These are phyloP conservation scores for Patiria miniata DNA, from an alignment of 35 echinoderm and acorn worm genomes.

Conservation along the genomic window DNA sequence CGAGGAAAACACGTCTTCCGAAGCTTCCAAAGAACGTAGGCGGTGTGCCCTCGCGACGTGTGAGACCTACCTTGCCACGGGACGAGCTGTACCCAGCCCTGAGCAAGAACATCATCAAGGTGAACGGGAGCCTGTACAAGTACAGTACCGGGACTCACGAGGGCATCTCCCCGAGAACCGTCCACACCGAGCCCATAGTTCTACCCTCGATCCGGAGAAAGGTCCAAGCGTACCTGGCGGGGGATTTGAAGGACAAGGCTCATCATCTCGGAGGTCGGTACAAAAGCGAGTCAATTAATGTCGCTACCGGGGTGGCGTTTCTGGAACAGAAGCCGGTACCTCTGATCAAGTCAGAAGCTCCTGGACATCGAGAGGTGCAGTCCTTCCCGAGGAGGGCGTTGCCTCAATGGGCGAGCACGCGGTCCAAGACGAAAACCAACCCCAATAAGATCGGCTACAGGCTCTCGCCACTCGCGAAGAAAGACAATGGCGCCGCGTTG, in stretches of 20 bases:
- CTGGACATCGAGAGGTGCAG: neutral
- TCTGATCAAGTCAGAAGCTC: neutral
- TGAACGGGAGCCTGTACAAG: neutral
- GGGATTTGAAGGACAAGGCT: neutral
- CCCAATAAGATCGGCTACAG: neutral
- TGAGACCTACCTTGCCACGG: neutral
- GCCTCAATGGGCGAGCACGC: neutral
- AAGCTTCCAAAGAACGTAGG: neutral
- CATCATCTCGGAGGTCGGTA: neutral
- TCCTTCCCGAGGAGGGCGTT: neutral
- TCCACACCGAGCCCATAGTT: conserved; percentile 4
- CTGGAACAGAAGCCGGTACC: neutral
- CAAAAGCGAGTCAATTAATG: neutral
- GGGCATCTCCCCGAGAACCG: neutral
- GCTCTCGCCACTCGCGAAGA: neutral
- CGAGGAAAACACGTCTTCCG: neutral
- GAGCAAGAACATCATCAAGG: conserved; percentile 18
- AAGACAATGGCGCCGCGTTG: neutral
- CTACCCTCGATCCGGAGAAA: conserved; percentile 7
- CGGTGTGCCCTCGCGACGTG: neutral
- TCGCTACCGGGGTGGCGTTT: conserved; percentile 10
- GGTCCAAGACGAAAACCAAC: neutral
- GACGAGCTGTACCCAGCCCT: neutral
- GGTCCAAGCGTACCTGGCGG: neutral
- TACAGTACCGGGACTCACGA: neutral